Conservation (phyloP, 2,888 invertebrate species). For the Hirtodrosophila cameraria region DNA sequence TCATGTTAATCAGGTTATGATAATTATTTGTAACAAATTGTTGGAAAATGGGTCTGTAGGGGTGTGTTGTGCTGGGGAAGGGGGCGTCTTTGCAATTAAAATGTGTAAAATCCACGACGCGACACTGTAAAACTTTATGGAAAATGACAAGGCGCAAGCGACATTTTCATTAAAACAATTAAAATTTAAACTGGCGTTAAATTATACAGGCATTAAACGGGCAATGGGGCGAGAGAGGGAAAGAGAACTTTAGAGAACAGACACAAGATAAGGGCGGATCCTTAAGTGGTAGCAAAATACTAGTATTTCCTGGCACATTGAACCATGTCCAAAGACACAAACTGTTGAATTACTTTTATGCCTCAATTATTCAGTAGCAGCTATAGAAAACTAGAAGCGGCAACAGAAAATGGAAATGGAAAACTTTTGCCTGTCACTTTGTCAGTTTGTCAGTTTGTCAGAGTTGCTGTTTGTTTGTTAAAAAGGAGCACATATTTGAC, state of each 20-base stretch:
- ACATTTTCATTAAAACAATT: conserved; percentile 82
- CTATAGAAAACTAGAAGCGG: conserved; percentile 7
- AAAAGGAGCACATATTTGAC: conserved; percentile 32
- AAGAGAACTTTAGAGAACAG: conserved; percentile 12
- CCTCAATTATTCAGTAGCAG: conserved; percentile 65
- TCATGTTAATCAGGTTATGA: conserved; percentile 85
- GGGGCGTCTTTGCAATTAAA: conserved; percentile 73
- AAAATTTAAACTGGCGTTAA: conserved; percentile 83
- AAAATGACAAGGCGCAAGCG: conserved; percentile 76
- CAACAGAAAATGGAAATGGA: conserved; percentile 26
- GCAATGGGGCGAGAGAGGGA: conserved; percentile 57
- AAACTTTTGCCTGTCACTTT: conserved; percentile 66
- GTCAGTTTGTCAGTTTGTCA: conserved; percentile 62
- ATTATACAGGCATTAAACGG: conserved; percentile 80
- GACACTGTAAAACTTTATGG: conserved; percentile 71
- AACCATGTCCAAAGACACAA: conserved; percentile 32
- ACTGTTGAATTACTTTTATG: conserved; percentile 14
- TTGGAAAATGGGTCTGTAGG: conserved; percentile 48
- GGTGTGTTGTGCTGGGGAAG: conserved; percentile 12
- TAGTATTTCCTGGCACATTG: conserved; percentile 8
- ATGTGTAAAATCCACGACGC: conserved; percentile 65
- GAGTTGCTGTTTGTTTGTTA: conserved; percentile 46
- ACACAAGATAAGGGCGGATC: conserved; percentile 47
- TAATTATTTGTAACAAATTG: conserved; percentile 84
- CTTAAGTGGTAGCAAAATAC: conserved; percentile 28